Base-by-base conservation (phyloP, 2,113 vertebrate species). In the Hippocampus comes region DNA sequence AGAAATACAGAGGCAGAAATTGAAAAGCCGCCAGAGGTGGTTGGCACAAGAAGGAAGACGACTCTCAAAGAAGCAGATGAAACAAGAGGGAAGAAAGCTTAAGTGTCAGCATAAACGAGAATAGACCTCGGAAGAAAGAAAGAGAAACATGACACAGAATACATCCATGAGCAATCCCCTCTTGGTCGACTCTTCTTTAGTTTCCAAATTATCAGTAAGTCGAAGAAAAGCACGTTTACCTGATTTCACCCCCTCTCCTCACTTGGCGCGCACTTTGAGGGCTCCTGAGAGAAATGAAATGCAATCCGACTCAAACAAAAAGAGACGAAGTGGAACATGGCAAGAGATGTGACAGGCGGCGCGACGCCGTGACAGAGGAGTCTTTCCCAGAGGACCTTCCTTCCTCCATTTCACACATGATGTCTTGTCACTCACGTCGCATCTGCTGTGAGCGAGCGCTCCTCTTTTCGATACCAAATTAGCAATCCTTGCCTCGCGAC, bases 371-470 rank as follows among this genome's bases (percentile, higher is more conserved):
- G 55, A 73, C 68, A 49, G 66, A 55, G 49, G 25, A 73, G 67
- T 72, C 14, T 25, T 60, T 82, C 82, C 79, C 79, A 67, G 43
- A 70, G 73, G 79, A 82, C 51, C 67, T 67, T 66, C 61, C 23
- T 9, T 15, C 34, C 70, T 86, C 61, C 65, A 42, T 78, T 76
- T 72, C 68, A 68, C 75, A 30, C 61, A 49, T 72, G 77, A 83
- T 59, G 77, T 66, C 72, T 73, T 79, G 79, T 81, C 77, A 78
- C 49, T 73, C 65, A 83, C 66, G n/a, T 63, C 55, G 55, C 82
- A 71, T 68, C 70, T 80, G 70, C 73, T 71, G 2, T 61, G 27
- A 61, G 59, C 15, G 7, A 34, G 27, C 14, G 23, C 73, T 69
- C 43, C 67, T 73, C 72, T 66, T 41, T 17, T 10, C 59, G 66